Evolutionary conservation across 92 coral and sea anemone genomes (phyloP), one percentile per base, ranked within the genome.

Genomic region (Siderastrea radians): DNA sequence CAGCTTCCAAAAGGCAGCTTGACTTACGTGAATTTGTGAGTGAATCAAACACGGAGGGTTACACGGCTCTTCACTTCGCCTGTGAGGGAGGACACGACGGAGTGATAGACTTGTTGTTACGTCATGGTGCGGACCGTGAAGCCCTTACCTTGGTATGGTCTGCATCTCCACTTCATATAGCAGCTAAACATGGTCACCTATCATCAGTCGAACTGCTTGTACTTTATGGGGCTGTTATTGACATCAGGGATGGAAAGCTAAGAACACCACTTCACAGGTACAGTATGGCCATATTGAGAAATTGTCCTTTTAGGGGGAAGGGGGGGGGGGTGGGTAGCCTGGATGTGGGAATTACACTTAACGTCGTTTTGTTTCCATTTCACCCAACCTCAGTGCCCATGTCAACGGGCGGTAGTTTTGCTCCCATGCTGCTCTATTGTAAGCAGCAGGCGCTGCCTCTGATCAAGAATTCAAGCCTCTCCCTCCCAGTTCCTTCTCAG

Each of bases 221-320:
- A 17, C 54, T 83, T 12, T 82, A 92, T 68, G 98, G 98, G 7
- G 93, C 98, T 13, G 91, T 62, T 45, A 58, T 87, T 17, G 95
- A 94, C 46, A 64, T 62, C 16, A 72, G 81, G 58, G 93, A 95
- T 87, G 63, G 76, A 8, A 89, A 82, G 13, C 87, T 81, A 61
- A 84, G 86, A 67, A 96, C 99, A 5, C 99, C 99, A 13, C 66
- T 95, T 48, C 98, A 95, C 73, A 74, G 84, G 96, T 94, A 57
- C 49, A 81, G 82, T 52, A 2, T 4, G 15, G 0, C 46, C 9
- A 13, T 55, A 15, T 7, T n/a, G 6, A 45, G 52, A 0, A 13
- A 14, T 44, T 61, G 19, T 38, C 13, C 2, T 14, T 9, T 26
- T 26, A 26, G 0, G 38, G 38, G 38, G 38, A 26, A 26, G 38